Evolutionary conservation across 2,888 invertebrate genomes (phyloP), one percentile per base, ranked within the genome.

Genomic region (Uloborus plumipes): DNA sequence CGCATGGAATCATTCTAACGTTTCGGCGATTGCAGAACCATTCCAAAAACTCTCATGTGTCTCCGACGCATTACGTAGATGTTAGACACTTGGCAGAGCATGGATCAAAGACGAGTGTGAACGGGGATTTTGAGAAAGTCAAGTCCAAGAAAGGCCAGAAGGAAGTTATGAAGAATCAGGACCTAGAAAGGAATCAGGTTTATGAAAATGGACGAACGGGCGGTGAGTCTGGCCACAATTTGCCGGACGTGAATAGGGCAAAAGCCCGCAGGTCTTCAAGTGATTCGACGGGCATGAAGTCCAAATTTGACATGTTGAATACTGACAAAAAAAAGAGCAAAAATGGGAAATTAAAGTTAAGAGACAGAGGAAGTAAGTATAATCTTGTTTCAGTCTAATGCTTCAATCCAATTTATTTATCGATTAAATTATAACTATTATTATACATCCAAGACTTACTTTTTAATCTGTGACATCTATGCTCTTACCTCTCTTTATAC

Each of bases 1-100:
- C 81, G n/a, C 75, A 81, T 53, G 81, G 81, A 14, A 81, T 81
- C 18, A 81, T 81, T 18, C 53, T 81, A 16, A 81, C 81, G 18
- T 81, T 81, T n/a, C 53, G 66, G 16, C 49, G 70, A 15, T 81
- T 81, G 16, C 81, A 81, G 66, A 81, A 81, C 49, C 75, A 71
- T 66, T 75, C 81, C 15, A 81, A 81, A 71, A 71, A 20, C 31
- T 66, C 81, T 1, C 51, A 71, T 55, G 65, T 81, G n/a, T 65
- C 71, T 6, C 50, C 75, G 1, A 81, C 51, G 2, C 80, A 81
- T 6, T 64, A 74, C 20, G 81, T 81, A 3, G 81, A 81, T 50
- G 81, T 81, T 3, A 81, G 81, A 16, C 81, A 81, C 18, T 49
- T 81, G 26, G 81, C 81, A 0, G 71, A 75, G 51, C 39, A n/a